Percentiles rank a stretch among this genome's conserved stretches.
Conservation (phyloP, 2,113 vertebrate species). For the Speoplatyrhinus poulsoni region DNA sequence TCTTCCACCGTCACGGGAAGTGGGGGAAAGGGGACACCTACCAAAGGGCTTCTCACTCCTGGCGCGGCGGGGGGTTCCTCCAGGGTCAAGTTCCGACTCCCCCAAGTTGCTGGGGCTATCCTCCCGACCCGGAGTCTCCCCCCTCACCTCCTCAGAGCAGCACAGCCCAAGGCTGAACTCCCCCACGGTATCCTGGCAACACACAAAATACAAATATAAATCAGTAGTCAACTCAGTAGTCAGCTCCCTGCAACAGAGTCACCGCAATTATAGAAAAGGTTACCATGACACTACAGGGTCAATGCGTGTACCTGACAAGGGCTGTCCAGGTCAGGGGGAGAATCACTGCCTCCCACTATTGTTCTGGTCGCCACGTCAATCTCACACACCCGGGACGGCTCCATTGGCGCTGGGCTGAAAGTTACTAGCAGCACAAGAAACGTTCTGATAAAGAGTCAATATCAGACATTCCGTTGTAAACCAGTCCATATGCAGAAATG, state of each 20-base stretch:
- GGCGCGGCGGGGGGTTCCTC: slow-evolving; percentile 76
- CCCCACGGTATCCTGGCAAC: slow-evolving; percentile 67
- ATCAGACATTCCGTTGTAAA: background rate
- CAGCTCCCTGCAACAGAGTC: too few relatives aligned
- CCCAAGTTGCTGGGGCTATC: slow-evolving; percentile 84
- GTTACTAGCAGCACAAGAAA: background rate
- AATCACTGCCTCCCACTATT: slow-evolving; percentile 73
- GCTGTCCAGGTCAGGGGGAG: slow-evolving; percentile 71
- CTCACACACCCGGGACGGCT: slow-evolving; percentile 76
- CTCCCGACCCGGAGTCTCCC: slow-evolving; percentile 87
- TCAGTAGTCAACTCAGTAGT: too few relatives aligned
- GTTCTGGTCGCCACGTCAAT: slow-evolving; percentile 75
- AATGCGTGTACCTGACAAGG: slow-evolving; percentile 58
- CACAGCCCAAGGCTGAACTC: slow-evolving; percentile 63
- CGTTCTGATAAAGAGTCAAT: background rate
- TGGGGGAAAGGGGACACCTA: slow-evolving; percentile 47
- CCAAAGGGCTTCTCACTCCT: slow-evolving; percentile 87
- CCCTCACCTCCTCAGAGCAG: slow-evolving; percentile 78
- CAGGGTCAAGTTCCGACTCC: slow-evolving; percentile 83
- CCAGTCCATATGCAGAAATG: too few relatives aligned
- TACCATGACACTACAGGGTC: background rate
- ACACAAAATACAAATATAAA: background rate
- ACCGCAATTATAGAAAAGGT: too few relatives aligned
- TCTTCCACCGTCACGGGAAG: too few relatives aligned
- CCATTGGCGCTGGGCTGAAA: slow-evolving; percentile 72